Evolutionary conservation across 2,113 vertebrate genomes (phyloP), one percentile per base, ranked within the genome.

Genomic region (Steatornis caripensis): DNA sequence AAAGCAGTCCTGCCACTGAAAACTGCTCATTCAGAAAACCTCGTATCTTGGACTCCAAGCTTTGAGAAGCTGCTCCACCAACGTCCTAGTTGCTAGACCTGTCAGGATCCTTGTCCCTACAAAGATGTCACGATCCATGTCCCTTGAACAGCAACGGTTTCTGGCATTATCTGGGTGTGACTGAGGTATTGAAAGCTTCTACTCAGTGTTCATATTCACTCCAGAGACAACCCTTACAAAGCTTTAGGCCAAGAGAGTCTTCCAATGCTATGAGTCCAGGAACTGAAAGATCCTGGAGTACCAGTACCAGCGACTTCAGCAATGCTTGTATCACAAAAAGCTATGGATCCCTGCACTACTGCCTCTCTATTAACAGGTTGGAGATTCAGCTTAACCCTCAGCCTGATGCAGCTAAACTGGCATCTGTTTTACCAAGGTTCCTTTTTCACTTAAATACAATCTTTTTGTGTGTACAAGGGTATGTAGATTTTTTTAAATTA

Each of bases 41-140:
- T 74, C 0, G 0, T 8, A 22, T 34, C 39, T 62, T 41, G 13
- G 10, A n/a, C 41, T 39, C 37, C 26, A 29, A 41, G 49, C 62
- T 48, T 68, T 1, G 0, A 46, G 57, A 29, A 83, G 37, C 39
- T 80, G 58, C 54, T 91, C 71, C 83, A 65, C 4, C 48, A 15
- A 2, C 5, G 39, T 51, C 48, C 32, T 22, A 34, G 2, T 0
- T 87, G 64, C 62, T 23, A 86, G 8, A 46, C 34, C 34, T 19
- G 9, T 36, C 27, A 49, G 32, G 54, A 81, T 29, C 26, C 66
- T 18, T 37, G 18, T 62, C 55, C 43, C 62, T 41, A 66, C 51
- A 27, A 32, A 29, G 20, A 26, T 29, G 12, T 12, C 71, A 43
- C 0, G 0, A 37, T 7, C 36, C 34, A n/a, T 71, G 14, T 22